A percentile compares a stretch with the other conserved stretches of the same genome.
These are phyloP conservation scores for Psittacula cyanocephala DNA, from an alignment of 2,113 vertebrate species.

Conservation along the genomic window DNA sequence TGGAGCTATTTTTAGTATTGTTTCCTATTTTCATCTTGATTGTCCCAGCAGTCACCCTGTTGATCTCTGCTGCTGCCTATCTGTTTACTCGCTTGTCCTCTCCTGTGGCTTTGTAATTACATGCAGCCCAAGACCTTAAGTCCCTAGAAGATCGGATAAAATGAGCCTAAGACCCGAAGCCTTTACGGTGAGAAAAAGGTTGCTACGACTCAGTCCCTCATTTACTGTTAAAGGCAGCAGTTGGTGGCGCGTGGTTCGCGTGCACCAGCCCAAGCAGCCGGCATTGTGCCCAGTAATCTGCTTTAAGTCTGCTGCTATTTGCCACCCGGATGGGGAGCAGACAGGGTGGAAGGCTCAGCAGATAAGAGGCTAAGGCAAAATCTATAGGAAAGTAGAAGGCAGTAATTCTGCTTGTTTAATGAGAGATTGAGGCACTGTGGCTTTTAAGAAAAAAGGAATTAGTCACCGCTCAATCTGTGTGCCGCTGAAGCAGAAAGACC, in stretches of 20 bases:
- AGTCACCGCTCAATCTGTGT: not conserved
- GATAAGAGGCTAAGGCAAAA: conserved; percentile 5
- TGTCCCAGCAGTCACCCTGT: not conserved
- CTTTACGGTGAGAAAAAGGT: not conserved
- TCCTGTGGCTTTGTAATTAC: not conserved
- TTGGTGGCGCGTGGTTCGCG: rapidly evolving
- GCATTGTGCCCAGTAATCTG: not conserved
- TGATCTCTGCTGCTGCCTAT: not conserved
- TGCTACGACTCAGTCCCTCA: not conserved
- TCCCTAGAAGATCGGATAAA: not conserved
- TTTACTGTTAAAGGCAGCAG: not conserved
- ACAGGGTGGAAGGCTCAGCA: not conserved
- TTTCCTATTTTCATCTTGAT: not conserved
- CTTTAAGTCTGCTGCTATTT: not conserved
- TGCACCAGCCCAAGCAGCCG: not conserved
- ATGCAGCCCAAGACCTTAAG: not conserved
- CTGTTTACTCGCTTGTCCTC: not conserved
- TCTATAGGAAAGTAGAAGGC: not conserved
- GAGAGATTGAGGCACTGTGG: not conserved
- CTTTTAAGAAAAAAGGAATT: not conserved
- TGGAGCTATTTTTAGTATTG: not conserved
- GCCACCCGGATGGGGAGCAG: not conserved
- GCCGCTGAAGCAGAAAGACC: not conserved
- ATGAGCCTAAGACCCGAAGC: not conserved
- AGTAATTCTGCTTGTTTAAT: conserved; percentile 23